Evolutionary conservation across 2,888 invertebrate genomes (phyloP), one percentile per base, ranked within the genome.

Genomic region (Caenorhabditis sinica): DNA sequence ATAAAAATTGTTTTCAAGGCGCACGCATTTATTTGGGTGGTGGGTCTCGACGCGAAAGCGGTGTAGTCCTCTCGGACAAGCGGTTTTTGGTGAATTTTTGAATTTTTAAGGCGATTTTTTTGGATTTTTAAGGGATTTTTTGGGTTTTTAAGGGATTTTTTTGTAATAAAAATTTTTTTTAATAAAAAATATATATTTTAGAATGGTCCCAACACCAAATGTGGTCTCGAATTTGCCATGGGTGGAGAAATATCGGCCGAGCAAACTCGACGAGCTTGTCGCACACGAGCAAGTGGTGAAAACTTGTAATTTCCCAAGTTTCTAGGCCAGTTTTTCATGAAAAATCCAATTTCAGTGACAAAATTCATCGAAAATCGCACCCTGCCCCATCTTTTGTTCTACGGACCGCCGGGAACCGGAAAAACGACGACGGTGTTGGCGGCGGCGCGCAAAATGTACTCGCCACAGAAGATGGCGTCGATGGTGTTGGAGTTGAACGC

Each of bases 201-300:
- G 68, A 72, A 79, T 79, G 71, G 51, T 63, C 8, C 8, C 71
- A 8, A 13, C 71, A 23, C 36, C 45, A 56, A 4, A 60, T 20
- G 77, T 77, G 5, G 65, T 30, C 9, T 40, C 65, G 17, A 91
- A 91, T 87, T 82, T 92, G 80, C 92, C 92, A 56, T 92, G 98
- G 98, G 97, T 99, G 33, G 99, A 99, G 94, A 99, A 99, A 93
- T 99, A 99, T 94, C 95, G 99, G 28, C 99, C 99, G 8, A 95
- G 95, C 63, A 95, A 95, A 82, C 94, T 99, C 87, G 96, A 96
- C 91, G 98, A 99, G 92, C 94, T 99, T 58, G 97, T 98, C 83
- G 98, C 98, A 0, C 98, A 99, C 93, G 96, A 96, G 93, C 97
- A 98, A 93, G 98, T 99, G 77, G 96, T 99, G 81, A 95, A 95